Conservation (phyloP, 2,888 invertebrate genomes). For the Lottia gigantea region DNA sequence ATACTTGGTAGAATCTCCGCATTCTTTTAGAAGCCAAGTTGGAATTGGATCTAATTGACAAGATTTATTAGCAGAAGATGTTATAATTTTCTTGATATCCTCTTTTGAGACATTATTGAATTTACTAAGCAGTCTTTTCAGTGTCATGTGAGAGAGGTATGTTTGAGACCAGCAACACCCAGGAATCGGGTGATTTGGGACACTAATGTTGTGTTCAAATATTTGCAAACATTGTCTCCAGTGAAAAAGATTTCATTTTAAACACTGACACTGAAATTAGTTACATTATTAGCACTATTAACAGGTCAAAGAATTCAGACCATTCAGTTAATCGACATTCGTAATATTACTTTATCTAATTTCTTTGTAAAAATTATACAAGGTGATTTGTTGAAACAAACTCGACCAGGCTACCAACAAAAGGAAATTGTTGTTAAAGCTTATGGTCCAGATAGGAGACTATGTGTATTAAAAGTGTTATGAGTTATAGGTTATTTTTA, state of each 20-base stretch:
- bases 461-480: neutral
- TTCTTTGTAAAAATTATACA: neutral
- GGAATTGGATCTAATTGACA: too few relatives aligned
- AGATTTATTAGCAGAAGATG: too few relatives aligned
- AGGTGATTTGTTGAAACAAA: slow-evolving; percentile 3
- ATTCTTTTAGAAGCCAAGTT: too few relatives aligned
- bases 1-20: too few relatives aligned
- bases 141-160: too few relatives aligned
- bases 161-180: neutral
- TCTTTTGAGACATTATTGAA: too few relatives aligned
- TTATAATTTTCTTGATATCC: too few relatives aligned
- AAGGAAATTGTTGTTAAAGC: neutral
- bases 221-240: neutral
- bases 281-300: neutral
- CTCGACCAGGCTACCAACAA: neutral
- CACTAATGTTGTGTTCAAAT: neutral
- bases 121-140: too few relatives aligned
- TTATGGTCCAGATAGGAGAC: neutral
- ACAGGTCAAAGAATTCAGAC: slow-evolving; percentile 2
- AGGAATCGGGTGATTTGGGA: neutral
- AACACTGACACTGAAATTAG: neutral
- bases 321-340: neutral
- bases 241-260: neutral
- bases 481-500: neutral
- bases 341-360: neutral